Evolutionary conservation across 2,888 invertebrate genomes (phyloP).

Genomic region (Clusia tigrina): DNA sequence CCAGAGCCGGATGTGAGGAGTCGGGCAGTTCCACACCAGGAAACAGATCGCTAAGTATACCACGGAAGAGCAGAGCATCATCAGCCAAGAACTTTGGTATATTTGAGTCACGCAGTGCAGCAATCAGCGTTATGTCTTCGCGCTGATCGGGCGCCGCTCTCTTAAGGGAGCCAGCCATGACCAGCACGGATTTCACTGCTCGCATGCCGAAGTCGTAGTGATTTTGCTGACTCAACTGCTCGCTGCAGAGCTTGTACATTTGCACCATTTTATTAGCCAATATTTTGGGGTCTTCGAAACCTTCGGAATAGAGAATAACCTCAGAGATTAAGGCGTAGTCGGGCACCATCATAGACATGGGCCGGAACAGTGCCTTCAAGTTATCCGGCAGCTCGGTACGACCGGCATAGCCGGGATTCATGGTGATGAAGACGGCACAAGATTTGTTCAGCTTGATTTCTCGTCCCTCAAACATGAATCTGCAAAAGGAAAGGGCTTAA

Average conservation of each 20-base stretch:
- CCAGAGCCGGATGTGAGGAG: constrained; percentile 80
- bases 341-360: constrained; percentile 92
- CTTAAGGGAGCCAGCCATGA: constrained; percentile 91
- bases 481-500: constrained; percentile 29
- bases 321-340: constrained; percentile 90
- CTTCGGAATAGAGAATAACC: constrained; percentile 92
- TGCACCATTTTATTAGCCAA: constrained; percentile 92
- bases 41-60: constrained; percentile 88
- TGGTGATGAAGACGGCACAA: constrained; percentile 88
- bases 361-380: constrained; percentile 84
- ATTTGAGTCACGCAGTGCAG: constrained; percentile 88
- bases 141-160: constrained; percentile 83
- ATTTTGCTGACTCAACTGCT: constrained; percentile 89
- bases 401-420: constrained; percentile 93
- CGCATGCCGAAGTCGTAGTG: constrained; percentile 95
- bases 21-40: constrained; percentile 82
- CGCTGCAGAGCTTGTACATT: constrained; percentile 91
- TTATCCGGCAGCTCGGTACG: constrained; percentile 89
- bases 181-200: constrained; percentile 90
- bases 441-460: constrained; percentile 83
- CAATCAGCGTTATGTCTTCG: constrained; percentile 84
- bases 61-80: constrained; percentile 84
- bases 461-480: constrained; percentile 89
- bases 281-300: constrained; percentile 86
- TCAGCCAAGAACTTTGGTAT: constrained; percentile 88